phyloP scores from a whole-genome alignment of 35 echinoderm and acorn worm species.

The Lytechinus pictus region DNA sequence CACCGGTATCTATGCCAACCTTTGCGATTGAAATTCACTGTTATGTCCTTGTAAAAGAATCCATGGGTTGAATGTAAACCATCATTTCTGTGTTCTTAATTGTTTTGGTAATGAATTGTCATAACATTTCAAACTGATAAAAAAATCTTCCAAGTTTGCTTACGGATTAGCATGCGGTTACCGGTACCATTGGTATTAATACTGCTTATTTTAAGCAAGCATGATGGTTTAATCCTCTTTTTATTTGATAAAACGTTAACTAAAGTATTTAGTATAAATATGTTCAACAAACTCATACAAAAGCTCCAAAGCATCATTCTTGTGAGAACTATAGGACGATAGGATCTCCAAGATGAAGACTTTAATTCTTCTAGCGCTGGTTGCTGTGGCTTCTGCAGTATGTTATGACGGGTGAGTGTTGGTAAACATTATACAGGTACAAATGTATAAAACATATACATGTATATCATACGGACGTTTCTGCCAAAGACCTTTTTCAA shows the following conservation, averaged over 20 bases:
- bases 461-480: no score
- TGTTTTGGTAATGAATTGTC: no score
- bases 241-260: background rate
- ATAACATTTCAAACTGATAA: background rate
- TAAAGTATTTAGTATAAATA: background rate
- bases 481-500: no score
- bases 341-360: background rate
- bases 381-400: conserved; percentile 35
- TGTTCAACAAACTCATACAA: background rate
- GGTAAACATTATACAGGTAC: background rate
- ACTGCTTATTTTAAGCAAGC: background rate
- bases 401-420: conserved; percentile 37
- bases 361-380: background rate
- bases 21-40: no score
- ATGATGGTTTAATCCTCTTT: background rate
- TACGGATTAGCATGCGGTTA: background rate
- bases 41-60: no score
- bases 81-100: no score
- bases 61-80: no score
- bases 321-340: background rate
- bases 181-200: background rate
- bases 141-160: background rate
- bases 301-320: background rate
- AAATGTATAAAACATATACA: background rate
- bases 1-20: no score